Base-by-base conservation (phyloP, 2,888 invertebrate species). In the Lymantria dispar region DNA sequence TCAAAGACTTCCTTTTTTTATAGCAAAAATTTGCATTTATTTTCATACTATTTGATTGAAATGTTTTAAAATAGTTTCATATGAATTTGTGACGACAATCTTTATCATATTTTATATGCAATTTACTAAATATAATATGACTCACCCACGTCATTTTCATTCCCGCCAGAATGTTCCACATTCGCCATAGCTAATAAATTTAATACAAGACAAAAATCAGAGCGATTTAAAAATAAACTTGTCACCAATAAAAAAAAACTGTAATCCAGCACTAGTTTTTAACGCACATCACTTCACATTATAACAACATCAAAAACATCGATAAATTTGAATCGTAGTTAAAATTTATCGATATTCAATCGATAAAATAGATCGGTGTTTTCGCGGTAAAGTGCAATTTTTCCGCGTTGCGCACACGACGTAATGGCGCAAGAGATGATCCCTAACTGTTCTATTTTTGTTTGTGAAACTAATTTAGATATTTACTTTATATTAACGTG, bases 391-490 rank as follows among this genome's bases (percentile, higher is more conserved):
- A 60, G 48, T 49, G 39, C 56, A 59, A 58, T 50, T 62, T 67
- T 70, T 70, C 74, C 56, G 56, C 64, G 68, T 67, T 69, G 68
- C 70, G 68, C 69, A 62, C 68, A 72, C 85, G 83, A 82, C 83
- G 73, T 85, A 83, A 82, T 83, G 68, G 72, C 71, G 55, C 74
- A 74, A 64, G 68, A 62, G 78, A 70, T 75, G 72, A 72, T 73
- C 76, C 72, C 78, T 77, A 72, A 87, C 88, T 89, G 81, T 74
- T 85, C 87, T 88, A 88, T 87, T 87, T 87, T 76, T 71, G 76
- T 72, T 66, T 57, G 62, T 70, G 63, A 65, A 64, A 70, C 62
- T 76, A 82, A 80, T 72, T 68, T 77, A 80, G 80, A 80, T 68
- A 55, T 56, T 61, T 61, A 56, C 41, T 38, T 51, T 15, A 50